Conservation (phyloP, 2,797 vertebrate genomes). For the Tokudaia muenninki region DNA sequence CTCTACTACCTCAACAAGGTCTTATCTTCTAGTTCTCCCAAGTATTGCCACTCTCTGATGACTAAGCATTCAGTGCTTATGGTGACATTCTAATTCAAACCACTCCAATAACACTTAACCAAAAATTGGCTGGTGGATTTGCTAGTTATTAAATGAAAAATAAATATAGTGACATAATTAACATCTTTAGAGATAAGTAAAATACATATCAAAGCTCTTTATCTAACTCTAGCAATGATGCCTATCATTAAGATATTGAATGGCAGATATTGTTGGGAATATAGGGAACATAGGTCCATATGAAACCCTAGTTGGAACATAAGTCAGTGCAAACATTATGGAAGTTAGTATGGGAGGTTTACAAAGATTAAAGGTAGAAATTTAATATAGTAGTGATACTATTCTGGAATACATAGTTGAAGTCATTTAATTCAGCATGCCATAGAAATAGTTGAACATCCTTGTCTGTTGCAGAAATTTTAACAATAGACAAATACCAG, state of each 20-base stretch:
- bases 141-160: background rate
- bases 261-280: background rate
- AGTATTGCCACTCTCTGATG: background rate
- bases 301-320: background rate
- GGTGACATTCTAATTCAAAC: too few relatives aligned
- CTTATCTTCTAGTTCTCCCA: background rate
- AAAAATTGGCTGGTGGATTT: background rate
- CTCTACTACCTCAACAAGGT: background rate
- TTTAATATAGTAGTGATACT: too few relatives aligned
- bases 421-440: background rate
- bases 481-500: background rate
- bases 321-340: too few relatives aligned
- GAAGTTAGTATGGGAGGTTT: background rate
- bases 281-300: fast-evolving
- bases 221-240: background rate
- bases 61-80: too few relatives aligned
- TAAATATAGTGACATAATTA: background rate
- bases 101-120: background rate
- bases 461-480: background rate
- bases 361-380: background rate
- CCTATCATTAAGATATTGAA: background rate
- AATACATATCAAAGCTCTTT: background rate
- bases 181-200: background rate
- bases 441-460: background rate
- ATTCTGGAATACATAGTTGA: background rate